Base-by-base conservation (phyloP, 2,113 vertebrate species). In the Halichoeres trimaculatus region DNA sequence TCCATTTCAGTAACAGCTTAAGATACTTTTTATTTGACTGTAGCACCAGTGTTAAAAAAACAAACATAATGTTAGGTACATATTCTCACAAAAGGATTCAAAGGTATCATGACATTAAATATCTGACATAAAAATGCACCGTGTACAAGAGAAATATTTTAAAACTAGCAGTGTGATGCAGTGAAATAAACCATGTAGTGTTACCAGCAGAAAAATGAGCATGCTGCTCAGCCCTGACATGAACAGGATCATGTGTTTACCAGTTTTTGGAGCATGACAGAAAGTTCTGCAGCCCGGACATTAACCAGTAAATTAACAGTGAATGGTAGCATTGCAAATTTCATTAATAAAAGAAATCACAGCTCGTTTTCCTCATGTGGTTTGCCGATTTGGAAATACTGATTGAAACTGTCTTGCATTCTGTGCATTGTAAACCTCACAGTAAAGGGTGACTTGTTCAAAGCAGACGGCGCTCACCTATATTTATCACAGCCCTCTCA, bases 301-400 rank as follows among this genome's bases (percentile, higher is more conserved):
- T 87, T 90, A 81, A 70, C 76, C 70, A 85, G 75, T 72, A 72
- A 88, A 91, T 91, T 85, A 83, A 73, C 60, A 65, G 75, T 78
- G 84, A 82, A 87, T 88, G 59, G 80, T 84, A 79, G 51, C 56
- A 67, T 75, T 5, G 10, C 70, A 82, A 62, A 48, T 74, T 70
- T 45, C 62, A 62, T 83, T 81, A 83, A 86, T 53, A 64, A 61
- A 72, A 22, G 74, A 59, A 80, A 80, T 70, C 55, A 85, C 65
- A 75, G 50, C 68, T 86, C 60, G 73, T 87, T 88, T 83, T 45
- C 66, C 34, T 50, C 67, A 77, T 75, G 60, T 85, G 71, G 54
- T 40, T 77, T 43, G 45, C 67, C 35, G 65, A 52, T 67, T 63
- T 63, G 61, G 61, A 81, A 69, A 51, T 35, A 68, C 36, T 38